Evolutionary conservation across 1,140 invertebrate genomes (phyloP), one percentile per base, ranked within the genome.

Genomic region (Drosophila melanica): DNA sequence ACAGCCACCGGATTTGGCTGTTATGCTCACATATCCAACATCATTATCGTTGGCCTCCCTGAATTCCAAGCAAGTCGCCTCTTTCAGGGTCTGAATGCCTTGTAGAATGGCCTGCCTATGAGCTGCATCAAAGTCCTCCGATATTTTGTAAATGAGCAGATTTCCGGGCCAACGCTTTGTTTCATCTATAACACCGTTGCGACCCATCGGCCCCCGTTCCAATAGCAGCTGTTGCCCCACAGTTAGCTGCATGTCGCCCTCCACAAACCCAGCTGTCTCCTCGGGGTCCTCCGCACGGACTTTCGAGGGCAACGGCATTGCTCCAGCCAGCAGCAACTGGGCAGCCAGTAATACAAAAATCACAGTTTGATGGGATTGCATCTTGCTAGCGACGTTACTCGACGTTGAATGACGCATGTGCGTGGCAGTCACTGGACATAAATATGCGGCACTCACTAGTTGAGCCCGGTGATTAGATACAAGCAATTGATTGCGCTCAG

Each of bases 81-180:
- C 16, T 59, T 91, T 76, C 39, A 91, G n/a, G 1, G 76, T 78
- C 10, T 68, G 20, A 16, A 91, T 91, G 35, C 69, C 90, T n/a
- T 50, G 51, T 12, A 74, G 35, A 11, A 91, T 91, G 12, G 86
- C 80, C 12, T 62, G 39, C 7, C 72, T 73, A 33, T 91, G 90
- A 0, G 42, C 27, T 0, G 11, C 53, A 54, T 89, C 90, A 44
- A 91, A 91, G 42, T 90, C 75, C 7, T 75, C 92, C 7, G 94
- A 92, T 48, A 96, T 95, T 42, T 92, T 92, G 77, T 94, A 95
- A 23, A 95, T 92, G 4, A 96, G 93, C 64, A 94, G 91, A 57
- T 94, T 95, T 33, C 93, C 90, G 0, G 93, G 93, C 95, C 95
- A 96, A 50, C 93, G 92, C 33, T 93, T 93, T 2, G 92, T 92